These are phyloP conservation scores for Drosophila emarginata DNA, from an alignment of 2,888 invertebrate genomes.

Conservation along the genomic window DNA sequence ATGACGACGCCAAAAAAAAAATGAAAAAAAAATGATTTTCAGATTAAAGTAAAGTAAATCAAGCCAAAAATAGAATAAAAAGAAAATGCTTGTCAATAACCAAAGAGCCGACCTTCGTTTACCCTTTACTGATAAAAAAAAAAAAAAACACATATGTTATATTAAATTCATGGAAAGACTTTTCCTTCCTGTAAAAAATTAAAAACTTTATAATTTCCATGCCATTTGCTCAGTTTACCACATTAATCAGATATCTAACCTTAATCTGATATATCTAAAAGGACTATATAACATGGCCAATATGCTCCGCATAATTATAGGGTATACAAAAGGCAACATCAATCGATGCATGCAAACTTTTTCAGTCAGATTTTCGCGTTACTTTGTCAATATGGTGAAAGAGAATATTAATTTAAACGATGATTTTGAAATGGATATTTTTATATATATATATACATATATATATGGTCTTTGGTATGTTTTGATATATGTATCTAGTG, in stretches of 20 bases:
- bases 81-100: background rate
- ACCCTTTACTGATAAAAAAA: background rate
- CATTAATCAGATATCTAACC: too few species aligned
- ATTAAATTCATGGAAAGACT: too few species aligned
- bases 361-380: constrained; percentile 1
- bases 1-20: constrained; percentile 6
- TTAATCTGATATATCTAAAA: too few species aligned
- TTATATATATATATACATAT: background rate
- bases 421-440: background rate
- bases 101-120: background rate
- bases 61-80: constrained; percentile 25
- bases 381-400: constrained; percentile 12
- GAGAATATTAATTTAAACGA: constrained; percentile 1
- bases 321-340: background rate
- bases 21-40: constrained; percentile 52
- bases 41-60: constrained; percentile 72
- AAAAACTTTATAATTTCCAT: too few species aligned
- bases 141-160: too few species aligned
- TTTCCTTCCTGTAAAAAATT: too few species aligned
- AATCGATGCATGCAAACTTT: constrained; percentile 7
- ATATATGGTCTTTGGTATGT: too few species aligned
- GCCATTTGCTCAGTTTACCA: too few species aligned
- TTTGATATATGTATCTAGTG: background rate
- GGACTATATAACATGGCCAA: too few species aligned
- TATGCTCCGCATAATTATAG: background rate